A percentile compares a stretch with the other conserved stretches of the same genome.
Evolutionary conservation across 2,113 vertebrate species (phyloP).

Genomic region (Tympanuchus pallidicinctus): DNA sequence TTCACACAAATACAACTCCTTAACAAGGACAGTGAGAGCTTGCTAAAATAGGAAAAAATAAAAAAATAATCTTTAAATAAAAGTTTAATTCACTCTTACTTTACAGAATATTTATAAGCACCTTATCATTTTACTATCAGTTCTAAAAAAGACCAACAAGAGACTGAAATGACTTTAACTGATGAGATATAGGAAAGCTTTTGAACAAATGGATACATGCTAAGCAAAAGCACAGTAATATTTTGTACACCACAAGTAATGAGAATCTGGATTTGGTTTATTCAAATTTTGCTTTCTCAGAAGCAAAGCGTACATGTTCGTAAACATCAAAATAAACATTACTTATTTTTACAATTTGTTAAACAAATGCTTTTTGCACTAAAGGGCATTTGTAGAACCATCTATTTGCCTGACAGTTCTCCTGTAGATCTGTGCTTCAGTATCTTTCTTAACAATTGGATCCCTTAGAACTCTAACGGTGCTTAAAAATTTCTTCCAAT

Average conservation of each 20-base stretch:
- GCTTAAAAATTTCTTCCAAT: constrained; percentile 38
- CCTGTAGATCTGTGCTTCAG: constrained; percentile 45
- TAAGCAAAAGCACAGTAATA: constrained; percentile 23
- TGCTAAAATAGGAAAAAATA: constrained; percentile 53
- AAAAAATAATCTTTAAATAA: constrained; percentile 72
- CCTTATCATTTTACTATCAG: constrained; percentile 68
- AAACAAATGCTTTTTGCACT: constrained; percentile 58
- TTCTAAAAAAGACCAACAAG: constrained; percentile 57
- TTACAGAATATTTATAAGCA: constrained; percentile 78
- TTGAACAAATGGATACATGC: constrained; percentile 28
- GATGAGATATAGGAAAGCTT: constrained; percentile 44
- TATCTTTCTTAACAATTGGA: constrained; percentile 6
- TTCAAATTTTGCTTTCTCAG: constrained; percentile 66
- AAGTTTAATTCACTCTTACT: constrained; percentile 78
- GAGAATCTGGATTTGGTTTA: constrained; percentile 72
- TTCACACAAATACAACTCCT: not conserved
- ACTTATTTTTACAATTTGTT: constrained; percentile 69
- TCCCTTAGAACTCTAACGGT: constrained; percentile 49
- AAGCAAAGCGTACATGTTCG: constrained; percentile 70
- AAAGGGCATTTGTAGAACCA: constrained; percentile 46
- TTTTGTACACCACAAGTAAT: constrained; percentile 62
- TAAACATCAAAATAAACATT: constrained; percentile 78
- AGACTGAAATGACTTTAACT: constrained; percentile 49
- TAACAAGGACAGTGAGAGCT: not conserved
- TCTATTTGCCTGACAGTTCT: constrained; percentile 17